phyloP scores from a whole-genome alignment of 2,888 invertebrate species.

The Deilephila porcellus region DNA sequence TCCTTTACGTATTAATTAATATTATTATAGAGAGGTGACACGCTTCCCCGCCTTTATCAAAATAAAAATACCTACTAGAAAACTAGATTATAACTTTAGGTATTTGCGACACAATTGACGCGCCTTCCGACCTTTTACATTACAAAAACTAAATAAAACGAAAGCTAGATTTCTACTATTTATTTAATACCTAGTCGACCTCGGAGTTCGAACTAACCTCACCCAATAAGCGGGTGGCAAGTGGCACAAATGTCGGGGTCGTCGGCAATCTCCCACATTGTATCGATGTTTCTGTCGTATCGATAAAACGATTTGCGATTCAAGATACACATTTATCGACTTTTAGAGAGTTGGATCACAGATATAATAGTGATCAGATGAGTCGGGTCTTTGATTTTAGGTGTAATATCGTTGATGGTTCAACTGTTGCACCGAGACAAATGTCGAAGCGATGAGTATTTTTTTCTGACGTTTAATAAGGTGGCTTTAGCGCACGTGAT shows the following conservation, averaged over 20 bases:
- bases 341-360: conserved; percentile 1
- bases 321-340: conserved; percentile 32
- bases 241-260: conserved; percentile 11
- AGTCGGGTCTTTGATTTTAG: not conserved
- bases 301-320: conserved; percentile 39
- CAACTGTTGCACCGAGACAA: too few relatives aligned
- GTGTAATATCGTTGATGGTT: not conserved
- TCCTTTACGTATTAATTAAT: too few relatives aligned
- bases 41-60: too few relatives aligned
- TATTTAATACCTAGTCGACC: not conserved
- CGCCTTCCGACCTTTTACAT: not conserved
- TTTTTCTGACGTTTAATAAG: too few relatives aligned
- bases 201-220: not conserved
- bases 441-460: too few relatives aligned
- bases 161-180: not conserved
- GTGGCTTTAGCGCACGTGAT: too few relatives aligned
- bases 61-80: too few relatives aligned
- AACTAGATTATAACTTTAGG: too few relatives aligned
- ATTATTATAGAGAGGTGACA: too few relatives aligned
- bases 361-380: not conserved
- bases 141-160: not conserved
- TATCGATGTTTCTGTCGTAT: conserved; percentile 36
- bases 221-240: not conserved
- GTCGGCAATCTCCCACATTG: conserved; percentile 15
- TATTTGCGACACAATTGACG: not conserved